Percentiles rank a stretch among this genome's conserved stretches.
Evolutionary conservation across 2,797 vertebrate species (phyloP).

Genomic region (Cuniculus paca): DNA sequence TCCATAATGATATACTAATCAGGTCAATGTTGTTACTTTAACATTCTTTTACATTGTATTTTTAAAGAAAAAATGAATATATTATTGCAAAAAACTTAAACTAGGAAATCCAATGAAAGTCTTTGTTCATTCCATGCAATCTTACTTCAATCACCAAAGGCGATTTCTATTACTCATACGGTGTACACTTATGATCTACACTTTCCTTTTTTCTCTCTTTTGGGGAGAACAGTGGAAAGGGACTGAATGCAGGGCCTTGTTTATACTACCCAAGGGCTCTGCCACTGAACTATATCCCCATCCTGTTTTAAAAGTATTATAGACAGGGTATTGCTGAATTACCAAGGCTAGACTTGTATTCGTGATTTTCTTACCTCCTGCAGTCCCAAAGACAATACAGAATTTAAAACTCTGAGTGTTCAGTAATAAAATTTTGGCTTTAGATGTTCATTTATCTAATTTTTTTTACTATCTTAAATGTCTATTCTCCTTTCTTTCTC

Average conservation of each 20-base stretch:
- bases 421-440: too few relatives aligned
- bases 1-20: neutral
- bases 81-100: neutral
- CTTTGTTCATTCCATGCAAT: neutral
- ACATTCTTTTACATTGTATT: neutral
- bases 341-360: neutral
- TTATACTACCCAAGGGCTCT: neutral
- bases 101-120: neutral
- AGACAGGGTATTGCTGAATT: neutral
- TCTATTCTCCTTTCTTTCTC: too few relatives aligned
- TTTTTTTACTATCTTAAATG: too few relatives aligned
- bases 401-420: too few relatives aligned
- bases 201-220: neutral
- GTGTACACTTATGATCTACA: neutral
- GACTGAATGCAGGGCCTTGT: neutral
- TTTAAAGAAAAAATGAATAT: constrained; percentile 10
- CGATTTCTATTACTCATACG: neutral
- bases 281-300: neutral
- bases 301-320: too few relatives aligned
- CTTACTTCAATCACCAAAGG: neutral
- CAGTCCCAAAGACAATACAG: too few relatives aligned
- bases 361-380: neutral
- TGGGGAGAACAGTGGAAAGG: neutral
- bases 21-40: neutral
- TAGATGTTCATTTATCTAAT: too few relatives aligned